Percentiles rank a stretch among this genome's conserved stretches.
Evolutionary conservation across 1,140 invertebrate species (phyloP).

Genomic region (Nomia melanderi): DNA sequence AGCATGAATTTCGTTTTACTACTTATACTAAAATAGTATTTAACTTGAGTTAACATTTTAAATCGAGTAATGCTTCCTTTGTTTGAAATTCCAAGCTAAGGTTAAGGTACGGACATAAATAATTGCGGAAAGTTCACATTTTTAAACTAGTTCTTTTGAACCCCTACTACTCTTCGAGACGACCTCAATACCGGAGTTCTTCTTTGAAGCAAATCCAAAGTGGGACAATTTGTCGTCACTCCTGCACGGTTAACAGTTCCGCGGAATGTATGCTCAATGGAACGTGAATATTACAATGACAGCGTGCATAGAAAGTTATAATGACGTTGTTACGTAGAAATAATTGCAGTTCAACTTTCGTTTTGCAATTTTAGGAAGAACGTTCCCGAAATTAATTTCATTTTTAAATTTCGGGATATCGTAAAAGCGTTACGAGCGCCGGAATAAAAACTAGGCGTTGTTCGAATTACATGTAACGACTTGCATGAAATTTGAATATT

Average conservation of each 20-base stretch:
- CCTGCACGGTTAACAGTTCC: not conserved
- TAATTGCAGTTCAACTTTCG: not conserved
- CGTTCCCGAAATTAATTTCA: not conserved
- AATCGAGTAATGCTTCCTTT: not conserved
- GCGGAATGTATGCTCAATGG: not conserved
- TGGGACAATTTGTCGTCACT: slow-evolving; percentile 37
- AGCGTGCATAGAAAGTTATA: not conserved
- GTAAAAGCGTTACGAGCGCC: too few relatives aligned
- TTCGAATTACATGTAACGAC: not conserved
- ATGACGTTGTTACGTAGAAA: not conserved
- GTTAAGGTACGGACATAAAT: not conserved
- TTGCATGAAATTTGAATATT: too few relatives aligned
- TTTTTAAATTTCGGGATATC: not conserved
- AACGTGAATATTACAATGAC: slow-evolving; percentile 35
- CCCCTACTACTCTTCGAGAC: not conserved
- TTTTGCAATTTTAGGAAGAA: not conserved
- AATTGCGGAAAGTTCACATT: not conserved
- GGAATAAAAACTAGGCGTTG: not conserved
- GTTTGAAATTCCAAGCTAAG: not conserved
- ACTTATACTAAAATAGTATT: too few relatives aligned
- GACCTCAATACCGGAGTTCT: not conserved
- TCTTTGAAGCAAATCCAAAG: slow-evolving; percentile 35
- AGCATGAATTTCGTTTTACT: too few relatives aligned
- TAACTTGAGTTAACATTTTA: too few relatives aligned
- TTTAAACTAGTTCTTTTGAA: slow-evolving; percentile 1